phyloP scores from a whole-genome alignment of 2,113 vertebrate genomes.

The Coptodon bakossiorum region DNA sequence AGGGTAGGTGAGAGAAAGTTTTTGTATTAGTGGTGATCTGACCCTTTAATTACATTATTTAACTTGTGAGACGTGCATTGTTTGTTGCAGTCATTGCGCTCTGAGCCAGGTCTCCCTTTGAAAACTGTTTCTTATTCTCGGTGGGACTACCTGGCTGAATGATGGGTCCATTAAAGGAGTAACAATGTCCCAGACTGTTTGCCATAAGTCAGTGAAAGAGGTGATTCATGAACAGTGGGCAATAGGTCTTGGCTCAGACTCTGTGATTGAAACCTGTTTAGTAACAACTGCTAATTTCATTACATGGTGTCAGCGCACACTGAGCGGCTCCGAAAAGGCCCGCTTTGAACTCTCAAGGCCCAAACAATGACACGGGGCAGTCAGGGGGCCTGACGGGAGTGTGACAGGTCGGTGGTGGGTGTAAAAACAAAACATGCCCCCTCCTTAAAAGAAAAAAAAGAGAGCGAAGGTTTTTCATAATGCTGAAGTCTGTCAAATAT shows the following conservation, averaged over 20 bases:
- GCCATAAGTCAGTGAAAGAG: slow-evolving; percentile 55
- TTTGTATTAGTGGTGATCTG: neutral
- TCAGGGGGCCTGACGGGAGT: slow-evolving; percentile 80
- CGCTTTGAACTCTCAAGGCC: slow-evolving; percentile 85
- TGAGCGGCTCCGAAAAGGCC: slow-evolving; percentile 86
- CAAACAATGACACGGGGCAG: slow-evolving; percentile 90
- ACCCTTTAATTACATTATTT: neutral
- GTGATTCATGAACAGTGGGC: slow-evolving; percentile 60
- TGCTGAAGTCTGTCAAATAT: slow-evolving; percentile 99
- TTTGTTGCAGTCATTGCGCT: neutral
- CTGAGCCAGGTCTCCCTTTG: slow-evolving; percentile 38
- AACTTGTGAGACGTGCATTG: neutral
- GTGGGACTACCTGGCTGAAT: slow-evolving; percentile 67
- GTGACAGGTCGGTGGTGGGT: slow-evolving; percentile 80
- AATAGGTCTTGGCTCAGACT: slow-evolving; percentile 68
- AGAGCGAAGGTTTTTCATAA: slow-evolving; percentile 85
- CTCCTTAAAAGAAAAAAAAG: slow-evolving; percentile 61
- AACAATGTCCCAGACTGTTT: slow-evolving; percentile 43
- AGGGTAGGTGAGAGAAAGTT: neutral
- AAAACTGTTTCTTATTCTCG: slow-evolving; percentile 9
- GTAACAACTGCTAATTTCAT: slow-evolving; percentile 92
- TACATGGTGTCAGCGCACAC: slow-evolving; percentile 90
- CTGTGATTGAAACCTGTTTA: slow-evolving; percentile 94
- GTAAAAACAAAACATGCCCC: slow-evolving; percentile 46
- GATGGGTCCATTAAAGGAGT: slow-evolving; percentile 20